Evolutionary conservation across 2,797 vertebrate species (phyloP).

Genomic region (Caiman crocodilus): DNA sequence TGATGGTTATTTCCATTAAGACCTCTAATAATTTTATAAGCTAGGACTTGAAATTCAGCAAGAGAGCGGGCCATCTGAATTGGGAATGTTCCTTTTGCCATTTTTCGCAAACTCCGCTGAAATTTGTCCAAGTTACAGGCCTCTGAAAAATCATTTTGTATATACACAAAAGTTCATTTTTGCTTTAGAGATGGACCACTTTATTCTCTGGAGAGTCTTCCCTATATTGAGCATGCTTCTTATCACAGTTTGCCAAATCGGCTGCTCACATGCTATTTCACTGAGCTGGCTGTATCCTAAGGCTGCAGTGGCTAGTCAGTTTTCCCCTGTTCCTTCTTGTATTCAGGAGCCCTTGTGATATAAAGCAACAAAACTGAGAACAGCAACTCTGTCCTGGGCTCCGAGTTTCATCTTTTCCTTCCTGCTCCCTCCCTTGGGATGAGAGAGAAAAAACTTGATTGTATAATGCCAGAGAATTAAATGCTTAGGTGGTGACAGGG

Average conservation of each 20-base stretch:
- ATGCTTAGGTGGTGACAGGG: neutral
- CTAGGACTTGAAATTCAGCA: too few relatives aligned
- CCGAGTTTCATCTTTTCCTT: neutral
- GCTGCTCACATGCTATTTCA: neutral
- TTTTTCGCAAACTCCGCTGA: neutral
- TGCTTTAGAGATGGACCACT: neutral
- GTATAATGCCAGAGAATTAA: neutral
- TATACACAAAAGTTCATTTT: neutral
- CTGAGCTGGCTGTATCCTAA: neutral
- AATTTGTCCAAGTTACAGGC: neutral
- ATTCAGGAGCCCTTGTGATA: neutral
- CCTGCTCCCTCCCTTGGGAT: too few relatives aligned
- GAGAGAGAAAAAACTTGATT: neutral
- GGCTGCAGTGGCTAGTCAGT: neutral
- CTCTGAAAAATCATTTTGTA: neutral
- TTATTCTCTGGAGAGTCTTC: neutral
- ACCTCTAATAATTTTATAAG: neutral
- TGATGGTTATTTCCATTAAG: too few relatives aligned
- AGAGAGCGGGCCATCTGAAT: neutral
- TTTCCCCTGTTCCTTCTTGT: neutral
- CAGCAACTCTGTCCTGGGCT: neutral
- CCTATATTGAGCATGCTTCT: neutral
- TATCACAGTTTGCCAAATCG: neutral
- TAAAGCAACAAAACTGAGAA: neutral
- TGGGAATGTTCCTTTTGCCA: neutral